Conservation (phyloP, 2,888 invertebrate genomes). For the Drosophila demipolita region DNA sequence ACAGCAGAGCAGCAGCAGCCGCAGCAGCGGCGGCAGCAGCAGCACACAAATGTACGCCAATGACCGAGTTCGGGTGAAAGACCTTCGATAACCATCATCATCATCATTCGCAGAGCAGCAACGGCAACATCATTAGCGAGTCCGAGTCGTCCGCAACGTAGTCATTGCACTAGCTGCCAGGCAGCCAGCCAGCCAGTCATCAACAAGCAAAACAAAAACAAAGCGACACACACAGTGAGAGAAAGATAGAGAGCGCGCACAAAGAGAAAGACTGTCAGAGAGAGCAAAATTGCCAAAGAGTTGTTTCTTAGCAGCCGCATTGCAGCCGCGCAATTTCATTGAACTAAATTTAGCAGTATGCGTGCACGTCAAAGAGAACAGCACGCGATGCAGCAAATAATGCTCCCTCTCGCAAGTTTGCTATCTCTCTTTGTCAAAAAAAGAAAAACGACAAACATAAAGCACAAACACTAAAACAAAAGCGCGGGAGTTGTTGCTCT, state of each 20-base stretch:
- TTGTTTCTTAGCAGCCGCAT: slow-evolving; percentile 6
- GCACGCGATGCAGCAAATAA: slow-evolving; percentile 40
- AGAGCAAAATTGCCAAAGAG: slow-evolving; percentile 56
- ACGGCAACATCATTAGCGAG: slow-evolving; percentile 71
- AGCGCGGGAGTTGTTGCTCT: slow-evolving; percentile 73
- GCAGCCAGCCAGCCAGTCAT: slow-evolving; percentile 35
- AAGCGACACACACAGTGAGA: slow-evolving; percentile 38
- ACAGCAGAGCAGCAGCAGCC: slow-evolving; percentile 37
- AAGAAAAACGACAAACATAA: slow-evolving; percentile 11
- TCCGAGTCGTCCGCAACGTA: slow-evolving; percentile 60
- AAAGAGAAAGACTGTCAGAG: slow-evolving; percentile 28
- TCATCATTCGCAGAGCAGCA: slow-evolving; percentile 80
- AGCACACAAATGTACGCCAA: slow-evolving; percentile 85
- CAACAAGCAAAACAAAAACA: slow-evolving; percentile 72
- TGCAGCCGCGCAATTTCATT: slow-evolving; percentile 64
- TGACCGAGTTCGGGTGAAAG: slow-evolving; percentile 86
- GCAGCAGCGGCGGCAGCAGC: slow-evolving; percentile 53
- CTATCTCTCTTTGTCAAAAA: slow-evolving; percentile 8
- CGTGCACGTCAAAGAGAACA: slow-evolving; percentile 43
- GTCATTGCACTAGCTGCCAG: slow-evolving; percentile 71
- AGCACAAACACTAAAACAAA: slow-evolving; percentile 52
- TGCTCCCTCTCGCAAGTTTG: slow-evolving; percentile 6
- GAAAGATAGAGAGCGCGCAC: slow-evolving; percentile 12
- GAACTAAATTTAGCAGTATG: slow-evolving; percentile 71
- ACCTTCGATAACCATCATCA: slow-evolving; percentile 85